These are phyloP conservation scores for Microctonus brassicae DNA, from an alignment of 2,888 invertebrate species.

Conservation along the genomic window DNA sequence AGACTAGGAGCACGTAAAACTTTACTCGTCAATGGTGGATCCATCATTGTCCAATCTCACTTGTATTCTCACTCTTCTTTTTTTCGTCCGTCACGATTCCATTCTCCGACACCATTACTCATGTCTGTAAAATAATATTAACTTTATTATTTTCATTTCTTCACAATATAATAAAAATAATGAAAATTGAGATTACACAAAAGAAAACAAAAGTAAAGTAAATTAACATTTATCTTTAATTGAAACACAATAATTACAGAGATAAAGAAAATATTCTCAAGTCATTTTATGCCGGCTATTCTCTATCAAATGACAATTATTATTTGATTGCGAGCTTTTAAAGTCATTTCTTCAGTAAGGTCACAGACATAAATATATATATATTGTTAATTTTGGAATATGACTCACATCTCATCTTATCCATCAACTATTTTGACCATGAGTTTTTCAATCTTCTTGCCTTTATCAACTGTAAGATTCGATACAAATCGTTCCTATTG, in stretches of 20 bases:
- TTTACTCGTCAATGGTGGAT: conserved; percentile 73
- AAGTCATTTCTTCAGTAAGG: not conserved
- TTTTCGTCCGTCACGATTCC: conserved; percentile 58
- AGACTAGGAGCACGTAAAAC: conserved; percentile 83
- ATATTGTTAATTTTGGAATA: conserved; percentile 8
- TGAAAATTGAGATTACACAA: not conserved
- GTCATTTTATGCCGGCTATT: not conserved
- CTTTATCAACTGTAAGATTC: not conserved
- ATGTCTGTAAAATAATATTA: conserved; percentile 6
- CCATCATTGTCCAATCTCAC: conserved; percentile 52
- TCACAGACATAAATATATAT: not conserved
- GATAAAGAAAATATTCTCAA: not conserved
- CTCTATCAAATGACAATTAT: not conserved
- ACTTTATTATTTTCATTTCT: not conserved
- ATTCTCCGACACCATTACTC: conserved; percentile 44
- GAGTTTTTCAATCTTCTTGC: conserved; percentile 16
- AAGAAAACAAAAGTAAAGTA: not conserved
- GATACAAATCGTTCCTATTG: conserved; percentile 49
- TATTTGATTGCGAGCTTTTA: not conserved
- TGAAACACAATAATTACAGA: not conserved
- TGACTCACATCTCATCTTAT: conserved; percentile 3
- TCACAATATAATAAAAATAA: not conserved
- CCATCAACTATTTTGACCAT: conserved; percentile 1
- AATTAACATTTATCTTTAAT: not conserved
- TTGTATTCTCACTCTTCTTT: conserved; percentile 35